These are phyloP conservation scores for Halcyon senegalensis DNA, from an alignment of 2,113 vertebrate genomes.

Conservation along the genomic window DNA sequence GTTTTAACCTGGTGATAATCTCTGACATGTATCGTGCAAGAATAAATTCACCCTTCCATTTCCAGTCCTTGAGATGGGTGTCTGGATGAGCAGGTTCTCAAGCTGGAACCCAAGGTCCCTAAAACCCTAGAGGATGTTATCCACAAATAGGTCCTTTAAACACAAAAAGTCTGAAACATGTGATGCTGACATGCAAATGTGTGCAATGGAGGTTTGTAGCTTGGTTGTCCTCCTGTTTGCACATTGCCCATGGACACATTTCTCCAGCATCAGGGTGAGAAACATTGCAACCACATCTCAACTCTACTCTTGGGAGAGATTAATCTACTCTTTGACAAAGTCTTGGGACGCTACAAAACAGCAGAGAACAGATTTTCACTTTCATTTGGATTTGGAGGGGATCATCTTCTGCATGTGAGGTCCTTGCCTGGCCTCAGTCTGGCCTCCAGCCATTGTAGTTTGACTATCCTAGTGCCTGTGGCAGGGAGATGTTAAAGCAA, in stretches of 20 bases:
- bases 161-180: background rate
- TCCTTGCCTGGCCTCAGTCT: background rate
- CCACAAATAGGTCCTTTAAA: background rate
- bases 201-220: background rate
- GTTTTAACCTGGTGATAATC: background rate
- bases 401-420: background rate
- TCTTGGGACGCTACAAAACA: background rate
- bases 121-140: background rate
- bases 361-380: background rate
- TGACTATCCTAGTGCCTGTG: background rate
- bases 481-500: background rate
- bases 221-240: background rate
- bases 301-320: background rate
- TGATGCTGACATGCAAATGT: rapidly evolving
- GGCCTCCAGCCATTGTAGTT: background rate
- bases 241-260: background rate
- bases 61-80: background rate
- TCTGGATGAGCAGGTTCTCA: background rate
- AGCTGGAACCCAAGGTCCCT: background rate
- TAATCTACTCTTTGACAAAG: background rate
- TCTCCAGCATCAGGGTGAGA: background rate
- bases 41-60: background rate
- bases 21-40: background rate
- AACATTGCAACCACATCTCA: background rate
- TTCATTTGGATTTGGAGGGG: background rate